Evolutionary conservation across 2,113 vertebrate species (phyloP).

Genomic region (Hiodon tergisus): DNA sequence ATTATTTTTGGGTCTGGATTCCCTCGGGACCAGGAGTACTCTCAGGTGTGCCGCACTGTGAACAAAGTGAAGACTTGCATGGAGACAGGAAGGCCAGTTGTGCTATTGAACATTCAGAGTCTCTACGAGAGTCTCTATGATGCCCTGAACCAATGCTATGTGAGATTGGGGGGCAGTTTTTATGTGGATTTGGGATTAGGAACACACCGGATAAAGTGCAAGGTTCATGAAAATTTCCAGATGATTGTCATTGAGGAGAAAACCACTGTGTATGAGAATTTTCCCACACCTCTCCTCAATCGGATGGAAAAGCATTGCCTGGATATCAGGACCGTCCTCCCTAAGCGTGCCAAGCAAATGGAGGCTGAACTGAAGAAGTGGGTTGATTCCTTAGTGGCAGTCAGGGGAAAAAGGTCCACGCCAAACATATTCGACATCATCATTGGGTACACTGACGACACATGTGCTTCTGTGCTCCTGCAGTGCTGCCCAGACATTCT

Average conservation of each 20-base stretch:
- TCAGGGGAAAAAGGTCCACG: slow-evolving; percentile 40
- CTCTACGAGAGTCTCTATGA: slow-evolving; percentile 80
- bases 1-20: slow-evolving; percentile 79
- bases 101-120: slow-evolving; percentile 74
- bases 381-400: slow-evolving; percentile 41
- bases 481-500: slow-evolving; percentile 44
- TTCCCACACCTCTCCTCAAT: slow-evolving; percentile 75
- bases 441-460: slow-evolving; percentile 66
- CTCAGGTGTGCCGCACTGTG: slow-evolving; percentile 74
- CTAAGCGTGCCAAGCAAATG: slow-evolving; percentile 35
- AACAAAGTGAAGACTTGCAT: slow-evolving; percentile 76
- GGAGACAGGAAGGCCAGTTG: slow-evolving; percentile 67
- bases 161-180: slow-evolving; percentile 70
- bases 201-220: slow-evolving; percentile 75
- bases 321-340: slow-evolving; percentile 64
- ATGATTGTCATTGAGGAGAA: slow-evolving; percentile 76
- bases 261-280: slow-evolving; percentile 64
- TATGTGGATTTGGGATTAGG: slow-evolving; percentile 76
- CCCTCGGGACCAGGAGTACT: slow-evolving; percentile 72
- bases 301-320: slow-evolving; percentile 77
- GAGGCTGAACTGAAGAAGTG: slow-evolving; percentile 53
- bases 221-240: slow-evolving; percentile 66
- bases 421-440: slow-evolving; percentile 51
- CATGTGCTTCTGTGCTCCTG: slow-evolving; percentile 67
- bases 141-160: slow-evolving; percentile 77